These are phyloP conservation scores for Heterohyrax brucei DNA, from an alignment of 2,797 vertebrate genomes.

Conservation along the genomic window DNA sequence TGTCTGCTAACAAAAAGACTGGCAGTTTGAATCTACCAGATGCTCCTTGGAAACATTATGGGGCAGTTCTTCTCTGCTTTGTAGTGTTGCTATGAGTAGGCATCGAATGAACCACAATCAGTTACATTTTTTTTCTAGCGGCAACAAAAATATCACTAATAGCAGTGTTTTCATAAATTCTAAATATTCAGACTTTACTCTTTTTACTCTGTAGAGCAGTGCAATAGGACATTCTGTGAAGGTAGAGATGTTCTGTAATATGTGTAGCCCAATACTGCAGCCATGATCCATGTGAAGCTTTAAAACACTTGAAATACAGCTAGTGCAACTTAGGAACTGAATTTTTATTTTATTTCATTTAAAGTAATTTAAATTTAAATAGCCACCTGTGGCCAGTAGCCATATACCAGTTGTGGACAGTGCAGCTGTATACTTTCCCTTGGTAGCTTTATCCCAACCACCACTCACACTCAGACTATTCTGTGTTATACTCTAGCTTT, in stretches of 20 bases:
- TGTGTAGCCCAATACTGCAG: not conserved
- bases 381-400: not conserved
- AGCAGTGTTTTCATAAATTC: not conserved
- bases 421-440: not conserved
- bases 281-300: not conserved
- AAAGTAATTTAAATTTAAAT: constrained; percentile 48
- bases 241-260: not conserved
- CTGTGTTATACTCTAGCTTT: not conserved
- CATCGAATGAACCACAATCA: no score
- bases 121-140: not conserved
- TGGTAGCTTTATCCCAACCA: not conserved
- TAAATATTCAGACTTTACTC: not conserved
- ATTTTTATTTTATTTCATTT: constrained; percentile 44
- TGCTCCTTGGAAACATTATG: no score
- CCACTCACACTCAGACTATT: not conserved
- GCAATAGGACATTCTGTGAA: not conserved
- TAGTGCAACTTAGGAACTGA: not conserved
- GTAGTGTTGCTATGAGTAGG: no score
- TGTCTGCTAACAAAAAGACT: no score
- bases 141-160: not conserved
- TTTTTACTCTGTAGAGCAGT: not conserved
- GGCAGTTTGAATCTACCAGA: no score
- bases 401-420: not conserved
- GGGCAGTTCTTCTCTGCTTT: no score
- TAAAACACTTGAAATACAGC: not conserved